These are phyloP conservation scores for Drosophila azteca DNA, from an alignment of 1,140 invertebrate species.

Conservation along the genomic window DNA sequence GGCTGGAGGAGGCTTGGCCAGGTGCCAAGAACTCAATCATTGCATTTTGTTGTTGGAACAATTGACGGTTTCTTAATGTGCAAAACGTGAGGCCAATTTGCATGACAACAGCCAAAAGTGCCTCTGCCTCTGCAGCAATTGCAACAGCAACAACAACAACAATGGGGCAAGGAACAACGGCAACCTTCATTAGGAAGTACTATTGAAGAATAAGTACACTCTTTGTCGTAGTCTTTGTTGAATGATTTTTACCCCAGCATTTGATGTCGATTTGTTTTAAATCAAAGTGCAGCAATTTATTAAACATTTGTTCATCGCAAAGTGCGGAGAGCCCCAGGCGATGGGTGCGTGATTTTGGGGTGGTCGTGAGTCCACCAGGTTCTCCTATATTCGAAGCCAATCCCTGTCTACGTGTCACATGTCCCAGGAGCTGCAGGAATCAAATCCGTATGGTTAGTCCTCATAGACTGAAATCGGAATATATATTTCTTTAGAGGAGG, in stretches of 20 bases:
- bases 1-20: slow-evolving; percentile 44
- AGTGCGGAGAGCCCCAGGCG: background rate
- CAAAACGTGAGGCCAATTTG: slow-evolving; percentile 78
- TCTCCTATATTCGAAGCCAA: no score
- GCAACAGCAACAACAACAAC: slow-evolving; percentile 29
- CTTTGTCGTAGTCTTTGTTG: slow-evolving; percentile 1
- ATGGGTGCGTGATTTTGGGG: slow-evolving; percentile 7
- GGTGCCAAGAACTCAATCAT: slow-evolving; percentile 78
- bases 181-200: slow-evolving; percentile 48
- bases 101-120: slow-evolving; percentile 59
- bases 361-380: background rate
- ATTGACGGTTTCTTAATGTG: slow-evolving; percentile 65
- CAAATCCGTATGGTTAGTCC: no score
- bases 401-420: no score
- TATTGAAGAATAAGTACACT: slow-evolving; percentile 1
- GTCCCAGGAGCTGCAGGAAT: no score
- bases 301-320: slow-evolving; percentile 32
- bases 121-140: no score
- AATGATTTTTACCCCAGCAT: slow-evolving; percentile 31
- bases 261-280: slow-evolving; percentile 48
- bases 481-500: no score
- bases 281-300: slow-evolving; percentile 46
- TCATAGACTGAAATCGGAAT: no score
- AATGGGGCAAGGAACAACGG: slow-evolving; percentile 1
- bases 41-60: slow-evolving; percentile 36